These are phyloP conservation scores for Lepisosteus osseus DNA, from an alignment of 2,113 vertebrate genomes.

Conservation along the genomic window DNA sequence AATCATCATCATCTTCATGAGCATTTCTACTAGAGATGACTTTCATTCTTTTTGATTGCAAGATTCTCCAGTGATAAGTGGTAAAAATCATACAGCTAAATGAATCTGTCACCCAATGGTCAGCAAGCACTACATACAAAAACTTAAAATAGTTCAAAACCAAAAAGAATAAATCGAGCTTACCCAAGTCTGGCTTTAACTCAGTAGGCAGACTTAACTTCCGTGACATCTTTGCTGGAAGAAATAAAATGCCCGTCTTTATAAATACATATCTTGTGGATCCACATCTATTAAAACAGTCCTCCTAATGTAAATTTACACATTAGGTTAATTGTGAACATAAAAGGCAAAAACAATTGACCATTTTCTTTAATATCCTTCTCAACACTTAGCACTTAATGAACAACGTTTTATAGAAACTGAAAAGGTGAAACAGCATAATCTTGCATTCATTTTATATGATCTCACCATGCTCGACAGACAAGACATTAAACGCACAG, in stretches of 20 bases:
- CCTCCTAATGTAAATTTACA: too few species aligned
- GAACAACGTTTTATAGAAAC: background rate
- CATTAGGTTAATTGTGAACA: too few species aligned
- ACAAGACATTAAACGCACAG: constrained; percentile 28
- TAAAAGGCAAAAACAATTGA: background rate
- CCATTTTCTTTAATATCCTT: background rate
- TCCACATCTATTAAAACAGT: constrained; percentile 27
- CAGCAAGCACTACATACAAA: too few species aligned
- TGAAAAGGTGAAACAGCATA: background rate
- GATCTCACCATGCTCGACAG: constrained; percentile 58
- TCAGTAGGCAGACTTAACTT: constrained; percentile 99
- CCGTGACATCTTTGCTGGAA: constrained; percentile 99
- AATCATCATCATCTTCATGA: too few species aligned
- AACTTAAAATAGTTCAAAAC: constrained; percentile 25
- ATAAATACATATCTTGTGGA: constrained; percentile 70
- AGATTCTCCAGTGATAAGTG: too few species aligned
- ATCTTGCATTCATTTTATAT: constrained; percentile 7
- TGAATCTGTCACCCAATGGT: background rate
- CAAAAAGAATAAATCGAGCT: constrained; percentile 59
- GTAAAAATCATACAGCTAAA: background rate
- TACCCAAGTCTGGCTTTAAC: constrained; percentile 99
- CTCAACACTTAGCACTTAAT: background rate
- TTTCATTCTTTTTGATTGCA: too few species aligned
- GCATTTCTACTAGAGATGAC: too few species aligned
- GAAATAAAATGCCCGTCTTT: constrained; percentile 91